A percentile compares a stretch with the other conserved stretches of the same genome.
Evolutionary conservation across 2,113 vertebrate genomes (phyloP).

Genomic region (Eulacestoma nigropectus): DNA sequence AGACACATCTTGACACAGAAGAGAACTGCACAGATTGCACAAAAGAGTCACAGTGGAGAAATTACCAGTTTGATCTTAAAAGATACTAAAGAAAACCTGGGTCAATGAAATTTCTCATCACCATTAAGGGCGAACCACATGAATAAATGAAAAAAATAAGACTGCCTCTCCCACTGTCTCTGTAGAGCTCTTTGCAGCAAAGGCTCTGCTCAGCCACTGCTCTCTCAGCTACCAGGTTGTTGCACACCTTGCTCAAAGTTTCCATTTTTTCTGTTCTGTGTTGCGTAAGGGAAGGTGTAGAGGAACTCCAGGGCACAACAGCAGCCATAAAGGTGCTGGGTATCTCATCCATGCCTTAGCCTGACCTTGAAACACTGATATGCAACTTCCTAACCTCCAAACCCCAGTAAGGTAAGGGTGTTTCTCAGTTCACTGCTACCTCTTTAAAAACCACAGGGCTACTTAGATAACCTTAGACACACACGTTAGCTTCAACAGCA

Average conservation of each 20-base stretch:
- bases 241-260: not conserved
- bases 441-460: not conserved
- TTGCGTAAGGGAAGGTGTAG: not conserved
- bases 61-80: not conserved
- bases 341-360: not conserved
- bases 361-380: not conserved
- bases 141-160: not conserved
- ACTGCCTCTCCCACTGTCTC: not conserved
- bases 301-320: not conserved
- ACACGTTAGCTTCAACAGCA: not conserved
- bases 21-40: not conserved
- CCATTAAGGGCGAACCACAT: not conserved
- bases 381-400: not conserved
- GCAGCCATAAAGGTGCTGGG: accelerated
- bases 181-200: not conserved
- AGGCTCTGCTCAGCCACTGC: not conserved
- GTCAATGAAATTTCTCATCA: not conserved
- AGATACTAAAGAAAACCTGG: not conserved
- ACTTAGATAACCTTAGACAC: not conserved
- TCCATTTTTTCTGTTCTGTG: not conserved
- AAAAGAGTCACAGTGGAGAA: not conserved
- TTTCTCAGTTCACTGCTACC: not conserved
- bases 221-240: not conserved
- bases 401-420: accelerated
- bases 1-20: not conserved